phyloP scores from a whole-genome alignment of 2,888 invertebrate species.

The Epirrita christyi region DNA sequence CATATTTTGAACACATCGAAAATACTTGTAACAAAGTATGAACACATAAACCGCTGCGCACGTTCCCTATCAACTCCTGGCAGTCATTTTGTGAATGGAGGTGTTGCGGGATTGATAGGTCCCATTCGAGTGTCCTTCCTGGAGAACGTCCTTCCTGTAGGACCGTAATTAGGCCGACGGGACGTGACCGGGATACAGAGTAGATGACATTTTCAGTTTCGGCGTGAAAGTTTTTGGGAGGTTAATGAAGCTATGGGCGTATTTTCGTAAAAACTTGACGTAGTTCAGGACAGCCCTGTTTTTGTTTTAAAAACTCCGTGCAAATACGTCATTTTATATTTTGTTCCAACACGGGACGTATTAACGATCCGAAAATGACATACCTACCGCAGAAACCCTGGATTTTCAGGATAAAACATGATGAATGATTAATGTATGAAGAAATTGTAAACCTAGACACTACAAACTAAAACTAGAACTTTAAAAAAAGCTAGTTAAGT shows the following conservation, averaged over 20 bases:
- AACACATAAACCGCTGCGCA: not conserved
- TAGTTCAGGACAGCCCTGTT: not conserved
- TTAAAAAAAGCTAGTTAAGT: too few species aligned
- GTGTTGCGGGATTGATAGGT: slow-evolving; percentile 22
- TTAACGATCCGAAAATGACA: too few species aligned
- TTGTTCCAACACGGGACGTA: too few species aligned
- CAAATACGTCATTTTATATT: too few species aligned
- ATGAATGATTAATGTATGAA: too few species aligned
- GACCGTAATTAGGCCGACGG: slow-evolving; percentile 23
- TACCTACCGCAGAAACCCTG: too few species aligned
- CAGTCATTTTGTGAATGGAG: slow-evolving; percentile 22
- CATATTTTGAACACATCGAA: not conserved
- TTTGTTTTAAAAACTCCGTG: too few species aligned
- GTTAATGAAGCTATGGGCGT: not conserved
- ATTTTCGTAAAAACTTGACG: not conserved
- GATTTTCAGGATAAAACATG: too few species aligned
- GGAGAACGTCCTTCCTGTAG: slow-evolving; percentile 19
- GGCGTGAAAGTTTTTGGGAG: slow-evolving; percentile 6
- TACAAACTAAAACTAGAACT: too few species aligned
- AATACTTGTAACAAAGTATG: not conserved
- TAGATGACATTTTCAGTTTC: slow-evolving; percentile 8
- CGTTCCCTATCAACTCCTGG: slow-evolving; percentile 11
- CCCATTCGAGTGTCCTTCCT: slow-evolving; percentile 14
- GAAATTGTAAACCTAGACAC: too few species aligned
- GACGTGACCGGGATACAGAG: slow-evolving; percentile 18